A percentile compares a stretch with the other conserved stretches of the same genome.
Evolutionary conservation across 2,113 vertebrate species (phyloP).

Genomic region (Myrmecobius fasciatus): DNA sequence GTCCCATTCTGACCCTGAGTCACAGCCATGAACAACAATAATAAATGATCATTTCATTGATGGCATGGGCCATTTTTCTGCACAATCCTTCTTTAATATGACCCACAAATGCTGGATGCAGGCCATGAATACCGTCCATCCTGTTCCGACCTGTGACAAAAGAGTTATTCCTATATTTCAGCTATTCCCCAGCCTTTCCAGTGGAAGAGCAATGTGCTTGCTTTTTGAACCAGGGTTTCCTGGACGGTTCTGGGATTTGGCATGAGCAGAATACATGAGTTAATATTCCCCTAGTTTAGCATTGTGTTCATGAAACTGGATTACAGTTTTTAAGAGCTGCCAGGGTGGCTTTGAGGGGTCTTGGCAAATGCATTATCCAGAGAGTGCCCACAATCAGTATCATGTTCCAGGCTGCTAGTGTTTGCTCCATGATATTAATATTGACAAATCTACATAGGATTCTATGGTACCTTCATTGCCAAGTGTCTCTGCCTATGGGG

Average conservation of each 20-base stretch:
- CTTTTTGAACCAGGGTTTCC: conserved; percentile 43
- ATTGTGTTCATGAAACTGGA: conserved; percentile 48
- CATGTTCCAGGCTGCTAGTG: conserved; percentile 61
- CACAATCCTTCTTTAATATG: not conserved
- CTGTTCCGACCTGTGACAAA: not conserved
- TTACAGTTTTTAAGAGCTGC: conserved; percentile 41
- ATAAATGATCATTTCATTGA: not conserved
- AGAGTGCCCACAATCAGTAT: conserved; percentile 22
- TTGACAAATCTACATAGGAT: conserved; percentile 68
- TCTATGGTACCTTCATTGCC: conserved; percentile 56
- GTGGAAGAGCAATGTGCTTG: not conserved
- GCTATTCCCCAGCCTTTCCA: not conserved
- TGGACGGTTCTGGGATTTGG: conserved; percentile 43
- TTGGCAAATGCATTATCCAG: conserved; percentile 59
- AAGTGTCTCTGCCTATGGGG: conserved; percentile 56
- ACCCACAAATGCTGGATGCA: not conserved
- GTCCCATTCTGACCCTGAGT: not conserved
- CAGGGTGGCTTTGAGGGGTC: conserved; percentile 52
- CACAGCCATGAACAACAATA: not conserved
- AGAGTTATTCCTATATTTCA: not conserved
- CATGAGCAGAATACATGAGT: conserved; percentile 12
- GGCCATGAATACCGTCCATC: not conserved
- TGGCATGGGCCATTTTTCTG: conserved; percentile 20
- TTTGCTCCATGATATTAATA: conserved; percentile 70
- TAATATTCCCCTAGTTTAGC: conserved; percentile 36